A percentile compares a stretch with the other conserved stretches of the same genome.
Conservation (phyloP, 2,113 vertebrate species). For the Guaruba guarouba region DNA sequence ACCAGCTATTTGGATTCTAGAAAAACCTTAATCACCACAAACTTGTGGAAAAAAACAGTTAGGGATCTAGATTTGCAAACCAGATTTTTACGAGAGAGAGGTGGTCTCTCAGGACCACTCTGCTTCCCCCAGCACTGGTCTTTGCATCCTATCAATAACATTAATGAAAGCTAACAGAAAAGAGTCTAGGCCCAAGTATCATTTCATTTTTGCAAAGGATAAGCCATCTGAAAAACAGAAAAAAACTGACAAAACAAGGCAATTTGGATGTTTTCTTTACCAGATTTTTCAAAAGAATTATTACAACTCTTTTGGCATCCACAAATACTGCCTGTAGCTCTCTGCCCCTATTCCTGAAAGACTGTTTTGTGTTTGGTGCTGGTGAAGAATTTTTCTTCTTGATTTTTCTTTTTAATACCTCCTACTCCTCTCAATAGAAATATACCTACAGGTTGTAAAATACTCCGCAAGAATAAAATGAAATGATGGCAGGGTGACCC, state of each 20-base stretch:
- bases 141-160: not conserved
- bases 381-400: not conserved
- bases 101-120: not conserved
- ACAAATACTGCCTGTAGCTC: not conserved
- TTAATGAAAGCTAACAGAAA: not conserved
- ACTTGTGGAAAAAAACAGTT: not conserved
- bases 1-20: not conserved
- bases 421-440: not conserved
- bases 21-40: not conserved
- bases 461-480: not conserved
- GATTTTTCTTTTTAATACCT: not conserved
- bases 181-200: not conserved
- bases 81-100: not conserved
- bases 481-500: not conserved
- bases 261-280: not conserved
- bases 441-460: not conserved
- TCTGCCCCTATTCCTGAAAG: not conserved
- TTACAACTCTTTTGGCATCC: not conserved
- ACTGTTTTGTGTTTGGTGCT: not conserved
- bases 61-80: not conserved
- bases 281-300: not conserved
- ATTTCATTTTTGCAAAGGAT: not conserved
- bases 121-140: not conserved
- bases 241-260: not conserved
- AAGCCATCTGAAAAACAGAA: not conserved